Base-by-base conservation (phyloP, 2,113 vertebrate genomes). In the Lycocorax pyrrhopterus region DNA sequence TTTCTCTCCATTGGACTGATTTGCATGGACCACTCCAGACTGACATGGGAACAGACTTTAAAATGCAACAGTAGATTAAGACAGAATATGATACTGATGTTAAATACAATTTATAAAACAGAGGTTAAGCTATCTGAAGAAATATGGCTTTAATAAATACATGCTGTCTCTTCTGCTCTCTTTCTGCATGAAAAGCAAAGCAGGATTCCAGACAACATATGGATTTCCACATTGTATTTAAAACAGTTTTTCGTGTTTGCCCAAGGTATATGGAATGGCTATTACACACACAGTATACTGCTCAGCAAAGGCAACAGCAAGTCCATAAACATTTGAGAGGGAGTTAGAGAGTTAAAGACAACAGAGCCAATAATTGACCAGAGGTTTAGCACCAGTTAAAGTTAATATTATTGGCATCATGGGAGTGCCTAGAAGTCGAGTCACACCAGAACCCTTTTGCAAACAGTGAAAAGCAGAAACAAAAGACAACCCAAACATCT, bases 61-160 rank as follows among this genome's bases (percentile, higher is more conserved):
- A 94, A 96, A 90, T 92, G 88, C 84, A 82, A 81, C 52, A 94
- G 83, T 35, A 92, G 92, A 96, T 92, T 93, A 95, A 84, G 85
- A 69, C 46, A 76, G 84, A 96, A 91, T 89, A 93, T 64, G 83
- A 94, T 89, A 95, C 86, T 75, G 64, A 95, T 93, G 73, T 82
- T 90, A 93, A 86, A 90, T 82, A 53, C 44, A 90, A 93, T 91
- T 93, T 96, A 92, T 89, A 92, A 93, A 90, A 76, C 83, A 94
- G 88, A 94, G 69, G 90, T 84, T 93, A 93, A 89, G 80, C 83
- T 94, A 81, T 87, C 73, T 94, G 80, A 82, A 95, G 83, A 94
- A 97, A 90, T 90, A 95, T 43, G 77, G 49, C 26, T 90, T 94
- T 84, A 89, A 97, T 96, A 95, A 96, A 91, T 78, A 79, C 86